A percentile compares a stretch with the other conserved stretches of the same genome.
phyloP scores from a whole-genome alignment of 2,797 vertebrate species.

The Astyanax mexicanus region DNA sequence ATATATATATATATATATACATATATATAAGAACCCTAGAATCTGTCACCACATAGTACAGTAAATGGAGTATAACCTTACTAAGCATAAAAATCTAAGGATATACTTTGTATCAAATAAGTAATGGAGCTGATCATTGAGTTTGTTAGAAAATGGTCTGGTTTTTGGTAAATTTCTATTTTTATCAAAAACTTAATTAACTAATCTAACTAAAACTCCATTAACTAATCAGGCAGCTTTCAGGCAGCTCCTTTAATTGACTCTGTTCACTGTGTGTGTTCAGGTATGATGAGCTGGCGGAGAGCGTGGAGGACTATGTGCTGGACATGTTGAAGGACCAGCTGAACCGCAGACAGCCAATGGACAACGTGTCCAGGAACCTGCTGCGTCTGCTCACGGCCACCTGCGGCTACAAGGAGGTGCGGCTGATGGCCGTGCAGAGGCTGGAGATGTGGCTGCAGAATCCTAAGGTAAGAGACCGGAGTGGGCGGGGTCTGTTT shows the following conservation, averaged over 20 bases:
- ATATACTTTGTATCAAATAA: too few relatives aligned
- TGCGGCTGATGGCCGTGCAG: slow-evolving; percentile 93
- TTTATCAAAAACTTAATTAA: too few relatives aligned
- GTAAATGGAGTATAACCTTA: too few relatives aligned
- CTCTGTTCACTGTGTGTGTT: background rate
- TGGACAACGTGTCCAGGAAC: slow-evolving; percentile 97
- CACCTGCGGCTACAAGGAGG: slow-evolving; percentile 95
- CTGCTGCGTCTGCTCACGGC: slow-evolving; percentile 92
- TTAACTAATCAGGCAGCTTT: background rate
- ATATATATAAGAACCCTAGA: too few relatives aligned
- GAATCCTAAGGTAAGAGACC: slow-evolving; percentile 90
- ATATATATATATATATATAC: too few relatives aligned
- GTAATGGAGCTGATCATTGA: too few relatives aligned
- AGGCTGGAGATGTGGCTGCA: slow-evolving; percentile 99
- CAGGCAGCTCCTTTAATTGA: background rate
- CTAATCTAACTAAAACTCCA: too few relatives aligned
- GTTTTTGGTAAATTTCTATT: too few relatives aligned
- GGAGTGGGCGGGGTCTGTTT: too few relatives aligned
- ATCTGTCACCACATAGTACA: too few relatives aligned
- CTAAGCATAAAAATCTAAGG: too few relatives aligned
- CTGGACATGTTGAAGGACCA: slow-evolving; percentile 94
- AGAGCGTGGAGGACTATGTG: slow-evolving; percentile 97
- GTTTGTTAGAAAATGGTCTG: too few relatives aligned
- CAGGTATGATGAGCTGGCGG: slow-evolving; percentile 94
- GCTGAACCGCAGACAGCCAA: slow-evolving; percentile 94